phyloP scores from a whole-genome alignment of 2,797 vertebrate genomes.

The Euthynnus affinis region DNA sequence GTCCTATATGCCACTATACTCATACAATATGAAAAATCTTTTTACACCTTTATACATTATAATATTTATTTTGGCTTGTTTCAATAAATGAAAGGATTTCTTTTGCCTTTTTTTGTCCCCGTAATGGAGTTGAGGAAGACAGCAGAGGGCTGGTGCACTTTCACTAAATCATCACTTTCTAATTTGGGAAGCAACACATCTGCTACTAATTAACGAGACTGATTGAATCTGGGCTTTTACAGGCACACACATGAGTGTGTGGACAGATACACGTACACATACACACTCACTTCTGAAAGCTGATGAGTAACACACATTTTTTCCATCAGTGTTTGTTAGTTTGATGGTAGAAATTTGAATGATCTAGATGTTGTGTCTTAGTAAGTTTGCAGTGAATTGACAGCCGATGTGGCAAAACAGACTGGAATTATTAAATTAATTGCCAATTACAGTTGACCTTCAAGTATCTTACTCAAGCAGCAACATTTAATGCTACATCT shows the following conservation, averaged over 20 bases:
- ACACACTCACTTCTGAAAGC: slow-evolving; percentile 17
- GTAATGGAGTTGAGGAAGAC: slow-evolving; percentile 45
- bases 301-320: not conserved
- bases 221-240: slow-evolving; percentile 71
- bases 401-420: not conserved
- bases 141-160: slow-evolving; percentile 50
- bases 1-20: not conserved
- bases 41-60: too few relatives aligned
- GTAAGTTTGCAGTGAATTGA: slow-evolving; percentile 1
- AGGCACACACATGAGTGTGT: slow-evolving; percentile 2
- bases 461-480: slow-evolving; percentile 12
- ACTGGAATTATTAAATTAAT: not conserved
- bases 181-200: slow-evolving; percentile 75
- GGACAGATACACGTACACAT: not conserved
- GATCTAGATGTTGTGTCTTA: not conserved
- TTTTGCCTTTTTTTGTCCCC: slow-evolving; percentile 20
- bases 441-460: slow-evolving; percentile 20
- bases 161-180: slow-evolving; percentile 76
- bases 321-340: not conserved
- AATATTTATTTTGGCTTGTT: too few relatives aligned
- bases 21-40: not conserved
- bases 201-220: slow-evolving; percentile 76
- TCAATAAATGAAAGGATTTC: slow-evolving; percentile 32
- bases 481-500: not conserved
- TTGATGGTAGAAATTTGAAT: slow-evolving; percentile 27